Percentiles rank a stretch among this genome's conserved stretches.
phyloP scores from a whole-genome alignment of 2,888 invertebrate species.

The Incurvaria masculella region DNA sequence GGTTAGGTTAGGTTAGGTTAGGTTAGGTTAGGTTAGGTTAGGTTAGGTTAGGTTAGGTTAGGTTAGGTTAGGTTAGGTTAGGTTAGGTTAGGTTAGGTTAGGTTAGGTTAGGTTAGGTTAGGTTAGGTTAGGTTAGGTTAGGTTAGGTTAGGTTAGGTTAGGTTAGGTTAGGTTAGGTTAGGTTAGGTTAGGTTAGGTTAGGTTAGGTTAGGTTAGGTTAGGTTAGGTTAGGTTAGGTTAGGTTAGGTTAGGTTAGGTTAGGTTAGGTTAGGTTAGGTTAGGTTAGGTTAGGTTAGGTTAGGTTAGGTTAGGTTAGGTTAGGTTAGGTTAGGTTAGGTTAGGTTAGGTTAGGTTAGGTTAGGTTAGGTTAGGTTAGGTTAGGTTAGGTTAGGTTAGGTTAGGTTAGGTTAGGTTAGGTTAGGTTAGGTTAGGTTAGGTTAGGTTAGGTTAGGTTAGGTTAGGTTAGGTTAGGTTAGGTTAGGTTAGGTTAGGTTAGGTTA shows the following conservation, averaged over 20 bases:
- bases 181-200: too few species aligned
- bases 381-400: constrained; percentile 13
- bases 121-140: too few species aligned
- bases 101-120: too few species aligned
- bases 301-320: constrained; percentile 14
- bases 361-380: constrained; percentile 8
- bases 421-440: constrained; percentile 13
- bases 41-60: too few species aligned
- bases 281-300: constrained; percentile 11
- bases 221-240: too few species aligned
- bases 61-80: too few species aligned
- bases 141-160: too few species aligned
- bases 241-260: constrained; percentile 4
- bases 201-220: too few species aligned
- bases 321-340: constrained; percentile 13
- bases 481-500: constrained; percentile 13
- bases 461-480: constrained; percentile 12
- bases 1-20: too few species aligned
- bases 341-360: constrained; percentile 14
- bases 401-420: constrained; percentile 15
- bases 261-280: constrained; percentile 10
- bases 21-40: too few species aligned
- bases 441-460: constrained; percentile 11
- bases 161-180: too few species aligned
- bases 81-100: too few species aligned